These are phyloP conservation scores for rat (Rattus norvegicus) DNA, from an alignment of 2,113 vertebrate species.

Conservation along the genomic window GRCr8 NC_086021.1:110735501-110736000, in stretches of 20 bases:
- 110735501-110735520: background rate
- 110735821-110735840: background rate
- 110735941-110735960: background rate
- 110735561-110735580: background rate
- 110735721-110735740: background rate
- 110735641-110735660: background rate
- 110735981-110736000: background rate
- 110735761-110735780: background rate
- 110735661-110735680: background rate
- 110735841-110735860: background rate
- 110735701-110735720: background rate
- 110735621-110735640: background rate
- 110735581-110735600: background rate
- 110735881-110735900: constrained; percentile 1
- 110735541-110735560: background rate
- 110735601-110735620: background rate
- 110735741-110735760: background rate
- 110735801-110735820: constrained; percentile 51
- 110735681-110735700: background rate
- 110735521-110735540: background rate
- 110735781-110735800: background rate
- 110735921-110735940: background rate
- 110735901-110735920: constrained; percentile 22
- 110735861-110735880: constrained; percentile 13
- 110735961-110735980: background rate